Evolutionary conservation across 2,797 vertebrate species (phyloP), one percentile per base, ranked within the genome.

Genomic region (Peromyscus attwateri): DNA sequence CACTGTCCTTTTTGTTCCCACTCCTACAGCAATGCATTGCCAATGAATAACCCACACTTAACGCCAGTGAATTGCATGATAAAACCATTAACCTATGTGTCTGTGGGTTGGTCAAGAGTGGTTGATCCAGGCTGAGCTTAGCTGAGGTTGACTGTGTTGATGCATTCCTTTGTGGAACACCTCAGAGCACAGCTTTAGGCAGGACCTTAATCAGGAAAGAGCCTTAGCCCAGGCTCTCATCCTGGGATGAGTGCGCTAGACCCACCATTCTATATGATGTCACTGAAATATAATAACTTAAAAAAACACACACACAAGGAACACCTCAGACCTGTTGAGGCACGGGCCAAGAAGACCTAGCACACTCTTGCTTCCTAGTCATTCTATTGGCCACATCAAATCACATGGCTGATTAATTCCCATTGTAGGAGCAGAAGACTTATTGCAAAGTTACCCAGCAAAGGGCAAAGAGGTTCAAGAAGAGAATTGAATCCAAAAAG

Each of bases 301-400:
- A 34, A 52, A 31, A 87, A 8, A 64, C 13, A 82, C 8, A 64
- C 8, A 34, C n/a, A 84, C 3, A 80, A 87, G 80, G 94, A 92
- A 66, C 34, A 77, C 55, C 57, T 19, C 49, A 62, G 46, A 34
- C 12, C 17, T 93, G 46, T 93, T 60, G 46, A 92, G 16, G 60
- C 27, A 76, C 49, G 43, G 64, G 82, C 8, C 40, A 93, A 94
- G 31, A 94, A 92, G 25, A 89, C 14, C 19, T 27, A 76, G 9
- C 19, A 81, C 12, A 66, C 0, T 55, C 21, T 88, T 87, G 70
- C 66, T 93, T 93, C 27, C 43, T 89, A 12, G 68, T 75, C 49
- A 31, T 92, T 93, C 34, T 70, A 34, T 52, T 88, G 70, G 12
- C 13, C 43, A 87, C 70, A 76, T 81, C 70, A 95, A 95, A 83